Base-by-base conservation (phyloP, 2,888 invertebrate genomes). In the Ormyrus rosae region DNA sequence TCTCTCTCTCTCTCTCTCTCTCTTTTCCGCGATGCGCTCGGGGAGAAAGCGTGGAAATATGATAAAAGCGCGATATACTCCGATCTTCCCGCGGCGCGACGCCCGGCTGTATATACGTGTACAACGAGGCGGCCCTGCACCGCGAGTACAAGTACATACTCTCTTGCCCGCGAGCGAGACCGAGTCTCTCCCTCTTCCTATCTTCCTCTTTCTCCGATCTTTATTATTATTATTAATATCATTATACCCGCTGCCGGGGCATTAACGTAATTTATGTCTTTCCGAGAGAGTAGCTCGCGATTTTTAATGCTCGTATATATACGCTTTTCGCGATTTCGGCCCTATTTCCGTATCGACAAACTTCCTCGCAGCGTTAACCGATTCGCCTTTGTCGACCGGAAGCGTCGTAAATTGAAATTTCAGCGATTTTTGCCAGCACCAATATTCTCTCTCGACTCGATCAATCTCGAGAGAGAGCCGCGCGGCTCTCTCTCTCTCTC, bases 11-110 rank as follows among this genome's bases (percentile, higher is more conserved):
- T 60, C 34, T 67, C 11, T 53, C n/a, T n/a, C n/a, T n/a, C n/a
- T n/a, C n/a, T n/a, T n/a, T n/a, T 19, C 6, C 53, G 13, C 7
- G 46, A 34, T 4, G 34, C 71, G 63, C 63, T 64, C 58, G 65
- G 69, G 79, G 71, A 81, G 82, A 83, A 85, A 84, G 81, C 76
- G 61, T 76, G 76, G 68, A 76, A 76, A 61, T 76, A 69, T 69
- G 76, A 76, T 76, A 63, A 69, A 65, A 76, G 56, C 65, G 48
- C 64, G 72, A 72, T 72, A 63, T 63, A n/a, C 45, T 55, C 64
- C 53, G 34, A 46, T 71, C 45, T 64, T 73, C 61, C 63, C 48
- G 71, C 34, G 61, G 61, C 51, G 61, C 45, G 60, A 19, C 10
- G 34, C 13, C 70, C 34, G 34, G 34, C 34, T 4, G 0, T 4